Conservation (phyloP, 2,113 vertebrate genomes). For the mouse (Mus musculus) region GRCm39 chr11:39442501-39443000, state of each 20-base stretch:
- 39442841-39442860: too few species aligned
- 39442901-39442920: neutral
- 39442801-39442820: neutral
- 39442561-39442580: neutral
- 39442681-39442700: neutral
- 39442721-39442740: neutral
- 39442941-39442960: slow-evolving; percentile 24
- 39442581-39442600: neutral
- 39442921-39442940: slow-evolving; percentile 5
- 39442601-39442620: neutral
- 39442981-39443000: neutral
- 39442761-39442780: neutral
- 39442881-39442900: neutral
- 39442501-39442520: neutral
- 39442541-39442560: neutral
- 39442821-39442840: neutral
- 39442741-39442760: neutral
- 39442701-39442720: neutral
- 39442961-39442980: neutral
- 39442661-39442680: neutral
- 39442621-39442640: neutral
- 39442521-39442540: neutral
- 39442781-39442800: neutral
- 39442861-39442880: too few species aligned
- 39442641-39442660: neutral